Percentiles rank a stretch among this genome's conserved stretches.
phyloP scores from a whole-genome alignment of 2,888 invertebrate species.

The Acronicta alni region DNA sequence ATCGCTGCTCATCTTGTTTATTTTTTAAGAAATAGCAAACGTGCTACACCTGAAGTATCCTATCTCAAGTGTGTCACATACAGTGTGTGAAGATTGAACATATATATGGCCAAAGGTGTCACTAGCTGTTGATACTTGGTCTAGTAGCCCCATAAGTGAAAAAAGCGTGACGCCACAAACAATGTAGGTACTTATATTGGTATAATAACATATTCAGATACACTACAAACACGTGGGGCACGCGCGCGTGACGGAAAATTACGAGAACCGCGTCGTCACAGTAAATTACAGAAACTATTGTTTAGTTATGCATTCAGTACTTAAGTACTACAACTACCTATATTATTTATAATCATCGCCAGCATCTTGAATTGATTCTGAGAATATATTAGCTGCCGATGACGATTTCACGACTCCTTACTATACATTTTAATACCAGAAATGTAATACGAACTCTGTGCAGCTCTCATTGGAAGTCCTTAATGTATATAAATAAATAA shows the following conservation, averaged over 20 bases:
- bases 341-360: conserved; percentile 15
- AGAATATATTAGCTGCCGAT: conserved; percentile 5
- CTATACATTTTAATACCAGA: no score
- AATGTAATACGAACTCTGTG: no score
- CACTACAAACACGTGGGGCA: conserved; percentile 46
- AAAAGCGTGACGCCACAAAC: conserved; percentile 54
- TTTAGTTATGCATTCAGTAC: conserved; percentile 41
- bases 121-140: conserved; percentile 20
- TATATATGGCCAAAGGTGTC: neutral
- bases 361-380: conserved; percentile 22
- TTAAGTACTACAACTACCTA: conserved; percentile 16
- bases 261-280: conserved; percentile 65
- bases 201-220: conserved; percentile 37
- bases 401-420: no score
- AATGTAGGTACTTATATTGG: conserved; percentile 15
- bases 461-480: no score
- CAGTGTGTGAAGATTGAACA: no score
- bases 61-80: no score
- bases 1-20: no score
- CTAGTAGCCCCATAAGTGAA: conserved; percentile 51
- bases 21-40: no score
- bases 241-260: conserved; percentile 59
- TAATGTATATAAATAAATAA: no score
- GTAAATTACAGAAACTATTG: conserved; percentile 27
- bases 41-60: no score